A percentile compares a stretch with the other conserved stretches of the same genome.
Conservation (phyloP, 2,797 vertebrate species). For the Typhlichthys eigenmanni region DNA sequence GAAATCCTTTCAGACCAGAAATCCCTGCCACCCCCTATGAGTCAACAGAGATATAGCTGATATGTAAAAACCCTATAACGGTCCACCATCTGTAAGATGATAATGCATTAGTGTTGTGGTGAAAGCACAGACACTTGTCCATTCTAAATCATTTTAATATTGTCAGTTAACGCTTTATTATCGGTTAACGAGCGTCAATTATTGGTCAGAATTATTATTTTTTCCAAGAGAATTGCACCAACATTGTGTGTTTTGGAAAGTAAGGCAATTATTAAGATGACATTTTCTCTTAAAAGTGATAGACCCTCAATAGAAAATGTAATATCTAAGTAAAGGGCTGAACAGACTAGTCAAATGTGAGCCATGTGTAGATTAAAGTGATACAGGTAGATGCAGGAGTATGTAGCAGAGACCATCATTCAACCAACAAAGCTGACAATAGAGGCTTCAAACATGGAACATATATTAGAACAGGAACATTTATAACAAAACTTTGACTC, state of each 20-base stretch:
- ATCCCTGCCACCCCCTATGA: conserved; percentile 73
- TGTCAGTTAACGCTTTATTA: no score
- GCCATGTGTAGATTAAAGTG: conserved; percentile 25
- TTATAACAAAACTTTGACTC: not conserved
- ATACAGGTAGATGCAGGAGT: conserved; percentile 4
- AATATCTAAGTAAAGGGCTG: not conserved
- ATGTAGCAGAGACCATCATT: conserved; percentile 17
- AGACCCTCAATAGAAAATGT: no score
- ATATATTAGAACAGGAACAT: no score
- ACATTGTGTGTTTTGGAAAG: no score
- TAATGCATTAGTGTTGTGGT: no score
- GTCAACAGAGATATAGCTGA: conserved; percentile 7
- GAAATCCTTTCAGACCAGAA: conserved; percentile 69
- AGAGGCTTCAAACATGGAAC: not conserved
- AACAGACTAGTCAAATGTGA: conserved; percentile 13
- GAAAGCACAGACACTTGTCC: no score
- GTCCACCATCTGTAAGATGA: not conserved
- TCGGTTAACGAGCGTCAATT: no score
- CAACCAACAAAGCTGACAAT: conserved; percentile 14
- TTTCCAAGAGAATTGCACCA: no score
- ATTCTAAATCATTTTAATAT: no score
- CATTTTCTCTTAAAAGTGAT: no score
- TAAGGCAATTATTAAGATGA: no score
- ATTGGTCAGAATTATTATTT: no score
- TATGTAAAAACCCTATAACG: not conserved